Evolutionary conservation across 2,888 invertebrate genomes (phyloP).

Genomic region (Cephalotes varians): DNA sequence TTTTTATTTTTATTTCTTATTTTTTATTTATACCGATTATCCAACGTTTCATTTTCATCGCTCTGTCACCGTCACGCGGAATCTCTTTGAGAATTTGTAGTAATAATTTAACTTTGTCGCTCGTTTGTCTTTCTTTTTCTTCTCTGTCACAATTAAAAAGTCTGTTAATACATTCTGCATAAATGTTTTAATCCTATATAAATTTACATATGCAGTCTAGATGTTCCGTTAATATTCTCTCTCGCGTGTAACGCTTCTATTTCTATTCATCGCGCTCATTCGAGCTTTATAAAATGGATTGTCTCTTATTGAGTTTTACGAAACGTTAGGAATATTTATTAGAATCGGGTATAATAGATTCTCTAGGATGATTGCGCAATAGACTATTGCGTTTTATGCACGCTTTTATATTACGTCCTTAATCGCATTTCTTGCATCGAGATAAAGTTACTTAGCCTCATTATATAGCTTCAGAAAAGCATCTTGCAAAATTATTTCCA

Average conservation of each 20-base stretch:
- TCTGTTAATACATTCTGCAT: neutral
- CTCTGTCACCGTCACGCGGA: neutral
- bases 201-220: neutral
- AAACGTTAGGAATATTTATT: constrained; percentile 16
- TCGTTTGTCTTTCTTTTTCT: neutral
- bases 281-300: neutral
- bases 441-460: neutral
- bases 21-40: neutral
- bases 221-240: neutral
- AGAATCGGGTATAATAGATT: constrained; percentile 1
- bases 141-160: constrained; percentile 6
- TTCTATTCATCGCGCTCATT: neutral
- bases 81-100: neutral
- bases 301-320: neutral
- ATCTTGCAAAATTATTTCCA: neutral
- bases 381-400: neutral
- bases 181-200: constrained; percentile 9
- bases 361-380: neutral
- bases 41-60: neutral
- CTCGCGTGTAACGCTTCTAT: neutral
- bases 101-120: constrained; percentile 19
- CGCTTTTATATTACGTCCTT: constrained; percentile 22
- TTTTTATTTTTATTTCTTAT: no score
- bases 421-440: constrained; percentile 10
- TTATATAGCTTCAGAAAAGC: neutral